Evolutionary conservation across 2,113 vertebrate genomes (phyloP).

Genomic region (Takifugu flavidus): DNA sequence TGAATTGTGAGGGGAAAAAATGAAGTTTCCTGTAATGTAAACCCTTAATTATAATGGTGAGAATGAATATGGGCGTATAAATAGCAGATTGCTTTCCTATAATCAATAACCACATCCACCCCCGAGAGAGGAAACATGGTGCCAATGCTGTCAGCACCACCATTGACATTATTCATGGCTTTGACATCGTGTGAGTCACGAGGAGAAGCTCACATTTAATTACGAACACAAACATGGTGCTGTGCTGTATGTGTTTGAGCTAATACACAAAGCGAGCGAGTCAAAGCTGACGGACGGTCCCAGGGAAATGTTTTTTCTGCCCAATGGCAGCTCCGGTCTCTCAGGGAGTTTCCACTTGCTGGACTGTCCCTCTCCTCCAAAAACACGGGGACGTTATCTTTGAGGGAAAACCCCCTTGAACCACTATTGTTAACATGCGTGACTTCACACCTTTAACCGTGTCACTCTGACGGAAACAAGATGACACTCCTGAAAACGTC

Average conservation of each 20-base stretch:
- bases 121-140: slow-evolving; percentile 20
- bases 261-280: slow-evolving; percentile 19
- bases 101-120: slow-evolving; percentile 27
- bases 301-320: slow-evolving; percentile 3
- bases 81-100: slow-evolving; percentile 18
- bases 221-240: slow-evolving; percentile 25
- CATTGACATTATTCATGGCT: slow-evolving; percentile 26
- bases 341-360: slow-evolving; percentile 38
- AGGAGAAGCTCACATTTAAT: slow-evolving; percentile 31
- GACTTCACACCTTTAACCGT: slow-evolving; percentile 36
- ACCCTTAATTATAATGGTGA: slow-evolving; percentile 6
- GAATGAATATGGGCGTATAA: slow-evolving; percentile 19
- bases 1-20: slow-evolving; percentile 39
- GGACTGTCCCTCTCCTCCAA: slow-evolving; percentile 28
- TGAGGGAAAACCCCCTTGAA: slow-evolving; percentile 46
- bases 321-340: slow-evolving; percentile 5
- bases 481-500: slow-evolving; percentile 22
- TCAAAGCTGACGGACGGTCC: slow-evolving; percentile 30
- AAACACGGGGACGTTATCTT: slow-evolving; percentile 42
- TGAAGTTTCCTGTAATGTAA: slow-evolving; percentile 19
- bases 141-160: slow-evolving; percentile 32
- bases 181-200: slow-evolving; percentile 17
- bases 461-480: slow-evolving; percentile 14
- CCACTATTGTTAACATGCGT: slow-evolving; percentile 30
- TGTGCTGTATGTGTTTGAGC: slow-evolving; percentile 1